Base-by-base conservation (phyloP, 2,888 invertebrate genomes). In the Tanytarsus gracilentus region DNA sequence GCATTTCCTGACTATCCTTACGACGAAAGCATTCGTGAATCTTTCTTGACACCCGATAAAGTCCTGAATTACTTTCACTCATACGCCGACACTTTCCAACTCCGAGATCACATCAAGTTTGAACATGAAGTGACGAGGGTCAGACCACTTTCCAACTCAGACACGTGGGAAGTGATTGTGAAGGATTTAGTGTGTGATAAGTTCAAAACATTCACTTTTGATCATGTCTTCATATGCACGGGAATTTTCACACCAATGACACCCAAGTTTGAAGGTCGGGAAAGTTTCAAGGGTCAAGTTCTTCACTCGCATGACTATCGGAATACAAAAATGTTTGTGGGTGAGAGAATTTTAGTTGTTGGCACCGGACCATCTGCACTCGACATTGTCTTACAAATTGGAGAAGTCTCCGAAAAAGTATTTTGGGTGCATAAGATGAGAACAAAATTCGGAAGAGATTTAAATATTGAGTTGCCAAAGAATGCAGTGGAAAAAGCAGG, bases 1-100 rank as follows among this genome's bases (percentile, higher is more conserved):
- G 88, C 86, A 0, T 94, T 83, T 70, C 89, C 89, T 0, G 93
- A 90, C 69, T 90, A 85, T 71, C 84, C 85, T 0, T 82, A 89
- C 62, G 80, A 83, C 0, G 79, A 81, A 61, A 81, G 79, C 63
- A 44, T 18, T 9, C 75, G 83, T 8, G 79, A 78, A 67, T 88
- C 88, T 0, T 89, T 85, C 67, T 71, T 88, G 5, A 77, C 78
- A 0, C 85, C 86, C 50, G 78, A 79, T 49, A 82, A 86, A 62
- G 84, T 89, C 70, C 73, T 84, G 27, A 72, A 80, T 1, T 90
- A 88, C 67, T 73, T 89, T 4, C 36, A 25, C 25, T 40, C 25
- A 16, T 61, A 39, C 27, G 39, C 50, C n/a, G 27, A 51, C 4
- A 18, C n/a, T 3, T 51, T 39, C 14, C 16, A 51, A 2, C 27